A percentile compares a stretch with the other conserved stretches of the same genome.
Conservation (phyloP, 2,797 vertebrate species). For the Pelochelys cantorii region DNA sequence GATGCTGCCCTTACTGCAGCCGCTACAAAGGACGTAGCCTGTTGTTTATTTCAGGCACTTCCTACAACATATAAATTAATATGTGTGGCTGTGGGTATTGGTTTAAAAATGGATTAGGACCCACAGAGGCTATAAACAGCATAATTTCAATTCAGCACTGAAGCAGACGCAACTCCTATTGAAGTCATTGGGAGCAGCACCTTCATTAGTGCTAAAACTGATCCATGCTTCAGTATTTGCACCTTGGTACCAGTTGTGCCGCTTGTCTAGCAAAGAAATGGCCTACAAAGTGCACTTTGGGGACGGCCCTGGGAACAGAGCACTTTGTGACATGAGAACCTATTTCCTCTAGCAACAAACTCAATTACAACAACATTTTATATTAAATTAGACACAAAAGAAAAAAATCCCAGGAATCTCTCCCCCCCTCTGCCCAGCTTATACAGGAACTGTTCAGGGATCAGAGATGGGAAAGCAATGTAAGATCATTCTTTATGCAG, state of each 20-base stretch:
- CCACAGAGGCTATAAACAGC: neutral
- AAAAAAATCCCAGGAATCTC: neutral
- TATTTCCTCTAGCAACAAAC: conserved; percentile 41
- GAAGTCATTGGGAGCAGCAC: neutral
- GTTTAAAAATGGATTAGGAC: neutral
- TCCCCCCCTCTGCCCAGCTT: neutral
- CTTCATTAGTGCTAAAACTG: neutral
- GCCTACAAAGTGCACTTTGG: conserved; percentile 24
- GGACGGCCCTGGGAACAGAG: conserved; percentile 41
- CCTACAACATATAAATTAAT: neutral
- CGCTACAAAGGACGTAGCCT: neutral
- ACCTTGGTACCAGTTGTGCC: neutral
- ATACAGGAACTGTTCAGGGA: neutral
- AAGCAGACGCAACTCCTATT: neutral
- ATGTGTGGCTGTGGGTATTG: neutral
- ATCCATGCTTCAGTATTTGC: too few relatives aligned
- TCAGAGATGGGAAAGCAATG: neutral
- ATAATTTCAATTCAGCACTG: neutral
- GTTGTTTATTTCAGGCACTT: neutral
- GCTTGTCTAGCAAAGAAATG: conserved; percentile 28
- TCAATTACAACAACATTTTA: conserved; percentile 23
- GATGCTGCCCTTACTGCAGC: neutral
- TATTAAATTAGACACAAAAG: conserved; percentile 41
- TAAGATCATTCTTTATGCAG: neutral
- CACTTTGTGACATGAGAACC: conserved; percentile 28